These are phyloP conservation scores for Octodon degus DNA, from an alignment of 2,113 vertebrate species.

Conservation along the genomic window DNA sequence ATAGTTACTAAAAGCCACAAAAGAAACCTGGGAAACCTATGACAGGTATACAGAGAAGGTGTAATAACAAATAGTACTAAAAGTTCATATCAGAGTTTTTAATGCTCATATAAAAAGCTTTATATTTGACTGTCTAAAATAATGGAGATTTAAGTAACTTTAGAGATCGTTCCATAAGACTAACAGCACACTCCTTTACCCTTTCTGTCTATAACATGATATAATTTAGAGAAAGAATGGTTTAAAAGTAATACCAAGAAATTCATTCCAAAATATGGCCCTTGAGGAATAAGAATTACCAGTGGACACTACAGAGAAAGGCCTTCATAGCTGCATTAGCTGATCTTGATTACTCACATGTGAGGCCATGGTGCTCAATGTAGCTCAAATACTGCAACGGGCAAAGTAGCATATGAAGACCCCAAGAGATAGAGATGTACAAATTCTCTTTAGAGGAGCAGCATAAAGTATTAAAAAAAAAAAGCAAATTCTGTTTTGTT, in stretches of 20 bases:
- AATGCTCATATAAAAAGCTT: conserved; percentile 15
- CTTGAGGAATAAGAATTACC: neutral
- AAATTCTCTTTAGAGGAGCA: neutral
- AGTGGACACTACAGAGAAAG: neutral
- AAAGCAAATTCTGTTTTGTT: neutral
- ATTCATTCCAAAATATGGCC: neutral
- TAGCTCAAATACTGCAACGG: neutral
- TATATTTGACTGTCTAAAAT: neutral
- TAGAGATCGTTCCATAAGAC: neutral
- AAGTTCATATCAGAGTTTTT: neutral
- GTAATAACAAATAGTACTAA: neutral
- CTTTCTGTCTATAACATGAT: neutral
- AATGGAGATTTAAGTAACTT: neutral
- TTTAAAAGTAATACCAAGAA: conserved; percentile 19
- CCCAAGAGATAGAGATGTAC: neutral
- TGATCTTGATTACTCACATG: neutral
- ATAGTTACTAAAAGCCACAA: neutral
- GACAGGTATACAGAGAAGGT: neutral
- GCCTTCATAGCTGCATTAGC: neutral
- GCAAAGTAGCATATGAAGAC: neutral
- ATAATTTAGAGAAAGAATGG: neutral
- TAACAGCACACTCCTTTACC: neutral
- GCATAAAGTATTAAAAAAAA: neutral
- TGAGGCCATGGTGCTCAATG: neutral
- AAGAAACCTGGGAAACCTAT: neutral